Base-by-base conservation (phyloP, 2,888 invertebrate genomes). In the Fissipunctia ypsillon region DNA sequence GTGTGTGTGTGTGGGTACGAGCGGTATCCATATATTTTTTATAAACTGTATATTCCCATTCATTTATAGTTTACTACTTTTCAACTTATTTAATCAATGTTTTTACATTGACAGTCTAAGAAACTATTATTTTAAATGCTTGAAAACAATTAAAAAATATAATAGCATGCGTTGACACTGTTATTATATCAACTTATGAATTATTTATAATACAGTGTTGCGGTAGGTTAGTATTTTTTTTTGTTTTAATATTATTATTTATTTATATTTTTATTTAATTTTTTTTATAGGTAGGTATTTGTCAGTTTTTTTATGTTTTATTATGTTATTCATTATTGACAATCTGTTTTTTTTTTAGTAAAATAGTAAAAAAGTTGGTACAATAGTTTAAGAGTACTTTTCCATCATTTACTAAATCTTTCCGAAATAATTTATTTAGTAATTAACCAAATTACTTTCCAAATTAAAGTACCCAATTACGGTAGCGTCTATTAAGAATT, bases 341-440 rank as follows among this genome's bases (percentile, higher is more conserved):
- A n/a, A n/a, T n/a, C n/a, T n/a, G n/a, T n/a, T n/a, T n/a, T n/a
- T n/a, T n/a, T n/a, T n/a, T n/a, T n/a, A n/a, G n/a, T n/a, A n/a
- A n/a, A n/a, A n/a, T n/a, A 14, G 16, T 56, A 41, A 52, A 48
- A 48, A 41, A 41, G 3, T 22, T 45, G 14, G 2, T 64, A 57
- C 41, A 78, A 35, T 35, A 54, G 19, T 2, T 4, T 7, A 56
- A n/a, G 14, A 3, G 0, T 52, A 66, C 10, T 31, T 45, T 64
- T 64, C 19, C 45, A 50, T 78, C 19, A 38, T 61, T 72, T 6
- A 61, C 28, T 73, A 78, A 78, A 68, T 78, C 60, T 3, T 65
- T 48, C 28, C n/a, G 12, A 35, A 38, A 25, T 68, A 38, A 73
- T 50, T 65, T 19, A 10, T 1, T 38, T 10, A 28, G 43, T 60